phyloP scores from a whole-genome alignment of 2,797 vertebrate genomes.

The Leucoraja ocellata region DNA sequence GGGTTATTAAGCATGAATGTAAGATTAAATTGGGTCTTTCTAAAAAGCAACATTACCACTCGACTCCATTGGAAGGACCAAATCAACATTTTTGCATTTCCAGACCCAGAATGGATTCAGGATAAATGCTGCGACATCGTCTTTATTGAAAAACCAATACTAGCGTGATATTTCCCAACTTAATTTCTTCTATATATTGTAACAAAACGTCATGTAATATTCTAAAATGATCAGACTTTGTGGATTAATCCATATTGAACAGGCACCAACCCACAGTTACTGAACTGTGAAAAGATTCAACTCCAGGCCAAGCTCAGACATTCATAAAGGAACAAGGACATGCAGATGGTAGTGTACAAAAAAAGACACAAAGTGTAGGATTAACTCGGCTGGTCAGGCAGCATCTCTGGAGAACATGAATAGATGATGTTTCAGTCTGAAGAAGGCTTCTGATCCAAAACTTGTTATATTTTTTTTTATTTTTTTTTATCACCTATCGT shows the following conservation, averaged over 20 bases:
- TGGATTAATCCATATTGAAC: background rate
- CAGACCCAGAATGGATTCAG: background rate
- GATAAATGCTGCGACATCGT: background rate
- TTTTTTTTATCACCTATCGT: no score
- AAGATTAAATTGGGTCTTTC: background rate
- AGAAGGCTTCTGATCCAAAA: no score
- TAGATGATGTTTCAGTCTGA: no score
- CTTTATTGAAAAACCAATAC: background rate
- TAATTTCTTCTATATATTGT: background rate
- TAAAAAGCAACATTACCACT: background rate
- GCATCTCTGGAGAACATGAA: no score
- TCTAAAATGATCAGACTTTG: background rate
- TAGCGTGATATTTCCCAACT: background rate
- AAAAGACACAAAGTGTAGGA: no score
- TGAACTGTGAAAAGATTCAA: background rate
- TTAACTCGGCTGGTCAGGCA: no score
- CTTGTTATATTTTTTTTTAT: no score
- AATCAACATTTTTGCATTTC: background rate
- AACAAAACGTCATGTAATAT: background rate
- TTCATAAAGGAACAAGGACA: no score
- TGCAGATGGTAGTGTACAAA: no score
- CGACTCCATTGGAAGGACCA: no score
- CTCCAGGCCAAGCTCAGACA: background rate
- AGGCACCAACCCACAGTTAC: background rate
- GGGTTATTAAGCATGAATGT: constrained; percentile 27